phyloP scores from a whole-genome alignment of 1,140 invertebrate genomes.

The Semibalanus balanoides region DNA sequence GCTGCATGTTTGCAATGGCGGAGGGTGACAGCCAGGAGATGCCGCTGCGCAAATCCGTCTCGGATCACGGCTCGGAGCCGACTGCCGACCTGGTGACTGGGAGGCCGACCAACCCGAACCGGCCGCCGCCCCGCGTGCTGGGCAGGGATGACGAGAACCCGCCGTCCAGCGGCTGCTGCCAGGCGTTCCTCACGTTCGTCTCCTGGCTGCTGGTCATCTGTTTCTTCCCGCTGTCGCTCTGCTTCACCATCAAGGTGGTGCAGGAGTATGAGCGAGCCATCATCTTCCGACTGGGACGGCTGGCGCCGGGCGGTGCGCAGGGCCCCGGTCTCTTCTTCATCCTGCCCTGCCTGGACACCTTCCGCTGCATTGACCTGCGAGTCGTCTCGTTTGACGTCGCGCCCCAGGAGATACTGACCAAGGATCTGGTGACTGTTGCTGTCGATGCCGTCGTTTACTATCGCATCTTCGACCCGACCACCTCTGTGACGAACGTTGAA shows the following conservation, averaged over 20 bases:
- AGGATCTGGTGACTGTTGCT: slow-evolving; percentile 35
- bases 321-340: slow-evolving; percentile 39
- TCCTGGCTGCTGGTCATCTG: background rate
- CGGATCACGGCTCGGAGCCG: too few relatives aligned
- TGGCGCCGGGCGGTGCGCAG: slow-evolving; percentile 81
- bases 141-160: slow-evolving; percentile 13
- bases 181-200: background rate
- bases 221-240: slow-evolving; percentile 1
- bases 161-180: background rate
- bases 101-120: too few relatives aligned
- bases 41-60: too few relatives aligned
- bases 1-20: too few relatives aligned
- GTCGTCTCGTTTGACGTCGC: slow-evolving; percentile 38
- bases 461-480: slow-evolving; percentile 37
- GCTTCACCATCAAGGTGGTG: slow-evolving; percentile 48
- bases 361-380: slow-evolving; percentile 32
- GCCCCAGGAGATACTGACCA: slow-evolving; percentile 41
- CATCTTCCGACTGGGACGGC: slow-evolving; percentile 70
- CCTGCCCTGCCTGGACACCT: slow-evolving; percentile 34
- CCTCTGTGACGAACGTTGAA: slow-evolving; percentile 28
- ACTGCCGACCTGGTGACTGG: too few relatives aligned
- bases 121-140: too few relatives aligned
- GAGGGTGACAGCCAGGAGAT: too few relatives aligned
- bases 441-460: slow-evolving; percentile 39
- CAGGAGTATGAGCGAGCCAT: slow-evolving; percentile 82